Base-by-base conservation (phyloP, 2,113 vertebrate species). In the Phalacrocorax aristotelis region DNA sequence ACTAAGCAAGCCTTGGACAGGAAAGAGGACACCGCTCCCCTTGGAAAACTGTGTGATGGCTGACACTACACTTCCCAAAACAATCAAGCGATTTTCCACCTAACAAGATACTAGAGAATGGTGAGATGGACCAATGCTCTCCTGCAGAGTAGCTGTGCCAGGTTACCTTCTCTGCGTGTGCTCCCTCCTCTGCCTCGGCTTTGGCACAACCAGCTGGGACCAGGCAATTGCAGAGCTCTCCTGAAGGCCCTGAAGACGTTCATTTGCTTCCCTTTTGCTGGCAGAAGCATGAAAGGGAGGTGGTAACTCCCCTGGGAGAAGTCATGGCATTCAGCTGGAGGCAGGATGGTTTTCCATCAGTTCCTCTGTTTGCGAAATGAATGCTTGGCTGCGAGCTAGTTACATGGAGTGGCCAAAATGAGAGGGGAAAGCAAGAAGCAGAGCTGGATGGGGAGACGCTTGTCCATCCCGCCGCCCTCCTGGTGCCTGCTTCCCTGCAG, bases 321-420 rank as follows among this genome's bases (percentile, higher is more conserved):
- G 32, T n/a, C 34, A 75, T 17, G 22, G n/a, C 46, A 26, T 71
- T 61, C 38, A 71, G 30, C 34, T 27, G 60, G 54, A 77, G 42
- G 48, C 58, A 80, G 32, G 7, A 4, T 15, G 40, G 44, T 48
- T 91, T 89, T 79, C 61, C 46, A 2, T 42, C 84, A 44, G 38
- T 38, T 30, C 8, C 6, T 80, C 48, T 42, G 11, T 58, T 62
- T 30, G 57, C 0, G 0, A 83, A 77, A 38, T 0, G 0, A 44
- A 16, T 6, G 25, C 26, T 80, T 64, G 38, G 36, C 81, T 84
- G 18, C 0, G 0, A 84, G 49, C 12, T 15, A 29, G 27, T 34
- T 55, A 8, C 0, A 4, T 38, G 36, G 21, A 79, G 11, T 0
- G 0, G 21, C 51, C 88, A 44, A 75, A 66, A 27, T 1, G 6